Evolutionary conservation across 2,888 invertebrate genomes (phyloP), one percentile per base, ranked within the genome.

Genomic region (Pseudeuparius sepicola): DNA sequence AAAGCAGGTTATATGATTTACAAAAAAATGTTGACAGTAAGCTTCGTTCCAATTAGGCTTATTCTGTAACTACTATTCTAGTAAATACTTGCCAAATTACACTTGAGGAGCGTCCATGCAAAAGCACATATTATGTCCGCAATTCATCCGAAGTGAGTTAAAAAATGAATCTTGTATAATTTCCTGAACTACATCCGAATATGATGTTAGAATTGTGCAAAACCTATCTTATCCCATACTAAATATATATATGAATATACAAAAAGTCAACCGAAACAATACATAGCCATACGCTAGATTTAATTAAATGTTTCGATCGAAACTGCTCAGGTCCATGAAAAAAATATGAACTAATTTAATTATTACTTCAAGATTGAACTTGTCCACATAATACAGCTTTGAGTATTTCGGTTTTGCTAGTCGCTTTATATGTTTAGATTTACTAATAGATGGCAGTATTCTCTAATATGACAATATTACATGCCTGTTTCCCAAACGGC

Each of bases 361-460:
- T 20, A 20, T 7, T 20, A 20, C n/a, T n/a, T n/a, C 20, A 20
- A 20, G n/a, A 20, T n/a, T 7, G 20, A 20, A 20, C 20, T 20
- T 20, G 20, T 20, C 20, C 20, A 20, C 6, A 20, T 20, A 20
- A 20, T 20, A 20, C 20, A 20, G 20, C n/a, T 20, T 20, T 20
- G n/a, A 7, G 20, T 20, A 20, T 20, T 20, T 6, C 20, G 20
- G 20, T 20, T 20, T 20, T 20, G 20, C 20, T 20, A 20, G 6
- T 20, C 20, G 20, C 20, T 7, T 20, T 20, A 20, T 20, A 20
- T 20, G 20, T 20, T 20, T 6, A 20, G n/a, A 20, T 20, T 20
- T 20, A 20, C 20, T 20, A 7, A 20, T 20, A 20, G 20, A 20
- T 6, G 20, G 20, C n/a, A 20, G 20, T 7, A 20, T 20, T 20